Percentiles rank a stretch among this genome's conserved stretches.
These are phyloP conservation scores for Thysanoteuthis rhombus DNA, from an alignment of 2,888 invertebrate species.

Conservation along the genomic window DNA sequence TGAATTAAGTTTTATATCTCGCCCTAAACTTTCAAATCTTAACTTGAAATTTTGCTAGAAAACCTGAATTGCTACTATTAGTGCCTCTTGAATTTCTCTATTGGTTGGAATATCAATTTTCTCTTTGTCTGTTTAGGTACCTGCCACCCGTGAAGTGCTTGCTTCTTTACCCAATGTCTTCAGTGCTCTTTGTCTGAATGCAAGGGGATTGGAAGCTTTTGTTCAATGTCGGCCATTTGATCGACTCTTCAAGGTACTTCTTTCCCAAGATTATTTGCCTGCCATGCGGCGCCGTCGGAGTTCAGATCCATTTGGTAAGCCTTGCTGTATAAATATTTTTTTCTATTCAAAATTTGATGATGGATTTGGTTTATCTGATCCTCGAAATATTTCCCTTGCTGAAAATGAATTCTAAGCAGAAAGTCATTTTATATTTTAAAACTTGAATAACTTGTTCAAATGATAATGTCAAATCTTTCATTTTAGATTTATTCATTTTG, in stretches of 20 bases:
- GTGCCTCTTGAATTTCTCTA: background rate
- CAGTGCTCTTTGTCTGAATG: slow-evolving; percentile 83
- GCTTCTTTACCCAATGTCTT: slow-evolving; percentile 89
- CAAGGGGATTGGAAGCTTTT: slow-evolving; percentile 82
- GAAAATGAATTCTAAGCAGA: no score
- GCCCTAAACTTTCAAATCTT: background rate
- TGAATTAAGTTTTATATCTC: no score
- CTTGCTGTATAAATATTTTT: no score
- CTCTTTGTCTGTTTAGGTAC: slow-evolving; percentile 66
- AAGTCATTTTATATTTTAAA: no score
- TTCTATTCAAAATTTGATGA: no score
- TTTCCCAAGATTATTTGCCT: slow-evolving; percentile 84
- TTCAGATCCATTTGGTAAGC: slow-evolving; percentile 73
- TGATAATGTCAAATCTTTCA: no score
- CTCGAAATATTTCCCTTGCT: no score
- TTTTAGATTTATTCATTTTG: no score
- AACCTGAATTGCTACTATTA: background rate
- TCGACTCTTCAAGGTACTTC: slow-evolving; percentile 77
- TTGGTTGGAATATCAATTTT: background rate
- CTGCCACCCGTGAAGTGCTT: slow-evolving; percentile 73
- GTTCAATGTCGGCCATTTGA: slow-evolving; percentile 84
- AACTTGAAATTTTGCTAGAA: background rate
- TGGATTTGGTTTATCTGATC: no score
- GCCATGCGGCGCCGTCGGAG: slow-evolving; percentile 85
- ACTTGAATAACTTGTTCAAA: no score